phyloP scores from a whole-genome alignment of 2,888 invertebrate genomes.

The Pteria penguin region DNA sequence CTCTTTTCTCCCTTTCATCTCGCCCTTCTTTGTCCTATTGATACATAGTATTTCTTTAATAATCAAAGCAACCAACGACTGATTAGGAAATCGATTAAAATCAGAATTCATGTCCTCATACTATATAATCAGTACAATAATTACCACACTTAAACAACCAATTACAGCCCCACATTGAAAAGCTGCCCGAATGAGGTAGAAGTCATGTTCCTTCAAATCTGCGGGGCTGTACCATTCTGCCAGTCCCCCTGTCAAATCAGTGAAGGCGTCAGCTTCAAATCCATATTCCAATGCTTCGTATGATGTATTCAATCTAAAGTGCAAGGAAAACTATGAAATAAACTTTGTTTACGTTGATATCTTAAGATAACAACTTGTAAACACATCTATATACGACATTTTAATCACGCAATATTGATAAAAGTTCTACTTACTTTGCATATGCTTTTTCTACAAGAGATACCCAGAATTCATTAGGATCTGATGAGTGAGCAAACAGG shows the following conservation, averaged over 20 bases:
- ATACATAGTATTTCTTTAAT: too few relatives aligned
- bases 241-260: constrained; percentile 70
- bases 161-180: constrained; percentile 72
- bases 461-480: constrained; percentile 72
- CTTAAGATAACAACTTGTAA: too few relatives aligned
- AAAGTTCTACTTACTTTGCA: constrained; percentile 63
- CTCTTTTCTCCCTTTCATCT: constrained; percentile 57
- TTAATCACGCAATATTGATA: constrained; percentile 57
- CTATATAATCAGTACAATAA: constrained; percentile 23
- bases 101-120: too few relatives aligned
- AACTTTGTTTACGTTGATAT: neutral
- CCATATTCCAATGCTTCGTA: constrained; percentile 70
- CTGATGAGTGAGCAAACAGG: constrained; percentile 68
- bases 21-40: constrained; percentile 64
- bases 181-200: constrained; percentile 69
- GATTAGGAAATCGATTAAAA: too few relatives aligned
- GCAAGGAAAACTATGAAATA: too few relatives aligned
- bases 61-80: too few relatives aligned
- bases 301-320: constrained; percentile 66
- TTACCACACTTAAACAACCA: constrained; percentile 69
- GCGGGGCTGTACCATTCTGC: constrained; percentile 72
- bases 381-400: constrained; percentile 64
- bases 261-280: constrained; percentile 72
- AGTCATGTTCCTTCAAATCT: constrained; percentile 66
- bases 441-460: constrained; percentile 73